Conservation (phyloP, 2,888 invertebrate species). For the Acleris cristana region DNA sequence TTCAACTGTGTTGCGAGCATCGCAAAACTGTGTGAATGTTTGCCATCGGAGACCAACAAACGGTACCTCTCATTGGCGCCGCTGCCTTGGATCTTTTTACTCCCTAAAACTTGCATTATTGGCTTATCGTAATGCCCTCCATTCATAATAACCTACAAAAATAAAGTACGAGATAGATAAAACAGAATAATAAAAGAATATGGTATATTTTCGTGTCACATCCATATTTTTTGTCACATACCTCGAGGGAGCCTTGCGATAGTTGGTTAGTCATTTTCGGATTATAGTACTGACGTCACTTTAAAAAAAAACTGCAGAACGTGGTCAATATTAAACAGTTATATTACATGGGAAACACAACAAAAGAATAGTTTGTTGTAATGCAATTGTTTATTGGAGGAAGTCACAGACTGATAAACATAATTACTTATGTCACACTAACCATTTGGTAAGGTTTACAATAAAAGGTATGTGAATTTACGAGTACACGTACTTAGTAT, state of each 20-base stretch:
- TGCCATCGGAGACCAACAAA: constrained; percentile 94
- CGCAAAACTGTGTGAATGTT: constrained; percentile 92
- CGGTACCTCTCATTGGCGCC: constrained; percentile 90
- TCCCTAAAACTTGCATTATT: constrained; percentile 91
- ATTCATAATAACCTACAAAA: constrained; percentile 87
- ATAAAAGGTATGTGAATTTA: no score
- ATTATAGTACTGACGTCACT: background rate
- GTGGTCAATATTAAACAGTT: background rate
- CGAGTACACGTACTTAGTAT: no score
- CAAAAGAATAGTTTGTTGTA: background rate
- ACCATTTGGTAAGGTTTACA: no score
- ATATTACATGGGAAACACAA: background rate
- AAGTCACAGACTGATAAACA: no score
- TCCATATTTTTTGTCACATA: constrained; percentile 44
- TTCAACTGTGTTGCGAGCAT: constrained; percentile 93
- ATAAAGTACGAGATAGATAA: constrained; percentile 11
- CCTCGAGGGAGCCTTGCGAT: constrained; percentile 77
- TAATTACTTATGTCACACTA: no score
- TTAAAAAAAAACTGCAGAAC: background rate
- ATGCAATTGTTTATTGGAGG: background rate
- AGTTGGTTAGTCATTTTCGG: constrained; percentile 67
- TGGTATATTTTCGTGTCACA: background rate
- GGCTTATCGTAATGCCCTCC: constrained; percentile 89
- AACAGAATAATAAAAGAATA: background rate
- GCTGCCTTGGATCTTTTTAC: constrained; percentile 89